These are phyloP conservation scores for Strix occidentalis DNA, from an alignment of 2,797 vertebrate species.

Conservation along the genomic window DNA sequence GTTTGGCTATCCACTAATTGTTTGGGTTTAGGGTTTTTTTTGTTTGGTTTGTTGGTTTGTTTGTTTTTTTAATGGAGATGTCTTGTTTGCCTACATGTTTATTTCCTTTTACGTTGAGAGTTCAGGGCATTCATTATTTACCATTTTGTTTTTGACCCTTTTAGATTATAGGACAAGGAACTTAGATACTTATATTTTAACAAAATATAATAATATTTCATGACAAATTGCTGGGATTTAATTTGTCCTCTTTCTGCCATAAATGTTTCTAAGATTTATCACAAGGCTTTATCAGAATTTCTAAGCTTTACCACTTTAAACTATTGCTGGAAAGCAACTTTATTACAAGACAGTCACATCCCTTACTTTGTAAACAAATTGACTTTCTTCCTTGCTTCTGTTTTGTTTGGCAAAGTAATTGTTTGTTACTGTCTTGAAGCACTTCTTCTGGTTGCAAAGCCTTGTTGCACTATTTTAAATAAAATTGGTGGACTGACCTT, in stretches of 20 bases:
- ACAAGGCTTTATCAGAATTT: background rate
- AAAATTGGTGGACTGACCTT: constrained; percentile 34
- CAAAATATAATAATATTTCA: background rate
- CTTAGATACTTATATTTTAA: background rate
- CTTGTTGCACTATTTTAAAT: constrained; percentile 38
- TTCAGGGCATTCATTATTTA: background rate
- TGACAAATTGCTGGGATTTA: background rate
- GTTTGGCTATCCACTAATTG: background rate
- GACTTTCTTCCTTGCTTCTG: constrained; percentile 27
- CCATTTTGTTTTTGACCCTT: background rate
- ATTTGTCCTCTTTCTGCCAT: background rate
- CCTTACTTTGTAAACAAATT: constrained; percentile 52
- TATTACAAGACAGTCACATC: constrained; percentile 9
- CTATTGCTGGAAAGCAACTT: constrained; percentile 16
- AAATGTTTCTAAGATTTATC: background rate
- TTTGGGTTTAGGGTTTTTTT: background rate
- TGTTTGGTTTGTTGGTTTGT: background rate
- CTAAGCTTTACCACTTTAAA: background rate
- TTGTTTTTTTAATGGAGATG: background rate
- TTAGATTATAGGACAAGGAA: background rate
- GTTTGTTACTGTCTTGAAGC: constrained; percentile 17
- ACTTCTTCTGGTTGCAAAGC: background rate
- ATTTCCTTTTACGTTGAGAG: background rate
- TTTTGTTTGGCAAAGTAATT: constrained; percentile 63
- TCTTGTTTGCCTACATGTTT: background rate